phyloP scores from a whole-genome alignment of 2,113 vertebrate genomes.

The Rostratula benghalensis region DNA sequence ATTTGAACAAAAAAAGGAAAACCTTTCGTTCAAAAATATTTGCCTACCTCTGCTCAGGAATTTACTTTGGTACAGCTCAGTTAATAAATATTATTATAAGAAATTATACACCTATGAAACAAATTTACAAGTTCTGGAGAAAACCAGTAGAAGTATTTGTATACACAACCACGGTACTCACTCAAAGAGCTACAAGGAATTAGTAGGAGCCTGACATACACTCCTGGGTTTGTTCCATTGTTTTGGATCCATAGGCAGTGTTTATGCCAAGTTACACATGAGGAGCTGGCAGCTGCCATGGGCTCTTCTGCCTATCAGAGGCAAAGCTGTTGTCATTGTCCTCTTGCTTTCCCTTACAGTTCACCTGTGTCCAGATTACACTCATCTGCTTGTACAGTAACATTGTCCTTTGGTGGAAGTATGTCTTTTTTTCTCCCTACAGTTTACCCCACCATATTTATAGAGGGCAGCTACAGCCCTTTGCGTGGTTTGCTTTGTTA shows the following conservation, averaged over 20 bases:
- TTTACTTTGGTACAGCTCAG: background rate
- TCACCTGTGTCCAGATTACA: background rate
- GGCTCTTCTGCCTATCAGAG: background rate
- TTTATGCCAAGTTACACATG: background rate
- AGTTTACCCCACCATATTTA: background rate
- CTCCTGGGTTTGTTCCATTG: background rate
- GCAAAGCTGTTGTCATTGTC: background rate
- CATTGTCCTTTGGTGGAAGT: background rate
- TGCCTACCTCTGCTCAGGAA: background rate
- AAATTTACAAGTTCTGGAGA: background rate
- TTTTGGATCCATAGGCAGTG: background rate
- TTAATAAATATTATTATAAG: background rate
- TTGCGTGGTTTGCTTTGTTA: background rate
- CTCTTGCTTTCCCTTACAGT: background rate
- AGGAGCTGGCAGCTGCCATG: background rate
- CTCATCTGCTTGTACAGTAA: background rate
- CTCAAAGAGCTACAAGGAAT: background rate
- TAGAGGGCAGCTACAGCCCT: background rate
- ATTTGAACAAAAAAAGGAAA: background rate
- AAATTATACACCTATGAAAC: background rate
- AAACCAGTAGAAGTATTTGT: background rate
- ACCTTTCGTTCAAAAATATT: background rate
- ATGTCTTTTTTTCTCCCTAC: background rate
- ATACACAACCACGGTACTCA: background rate
- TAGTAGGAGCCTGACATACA: background rate